A percentile compares a stretch with the other conserved stretches of the same genome.
Evolutionary conservation across 2,797 vertebrate species (phyloP).

Genomic region (Thalassophryne amazonica): DNA sequence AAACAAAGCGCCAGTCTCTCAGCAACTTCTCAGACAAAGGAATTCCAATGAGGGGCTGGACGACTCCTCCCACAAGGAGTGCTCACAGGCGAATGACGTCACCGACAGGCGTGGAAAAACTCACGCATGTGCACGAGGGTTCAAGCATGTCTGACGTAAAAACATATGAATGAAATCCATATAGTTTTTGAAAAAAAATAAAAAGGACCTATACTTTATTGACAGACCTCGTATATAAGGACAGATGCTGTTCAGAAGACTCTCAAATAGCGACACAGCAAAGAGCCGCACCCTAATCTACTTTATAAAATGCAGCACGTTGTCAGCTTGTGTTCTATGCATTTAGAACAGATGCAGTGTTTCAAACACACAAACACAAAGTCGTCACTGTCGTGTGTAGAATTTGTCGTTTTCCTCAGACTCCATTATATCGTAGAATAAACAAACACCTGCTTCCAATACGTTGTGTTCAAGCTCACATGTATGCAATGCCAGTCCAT

Average conservation of each 20-base stretch:
- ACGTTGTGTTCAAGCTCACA: slow-evolving; percentile 3
- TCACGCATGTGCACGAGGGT: too few relatives aligned
- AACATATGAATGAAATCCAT: too few relatives aligned
- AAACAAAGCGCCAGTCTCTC: too few relatives aligned
- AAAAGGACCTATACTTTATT: too few relatives aligned
- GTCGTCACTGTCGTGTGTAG: slow-evolving; percentile 29
- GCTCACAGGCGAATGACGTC: too few relatives aligned
- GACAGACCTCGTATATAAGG: slow-evolving; percentile 58
- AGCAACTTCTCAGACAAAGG: too few relatives aligned
- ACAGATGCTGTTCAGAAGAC: slow-evolving; percentile 43
- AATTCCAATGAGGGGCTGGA: too few relatives aligned
- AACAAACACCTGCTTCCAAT: slow-evolving; percentile 13
- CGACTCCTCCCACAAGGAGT: too few relatives aligned
- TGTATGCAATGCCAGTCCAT: neutral
- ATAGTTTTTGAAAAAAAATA: too few relatives aligned
- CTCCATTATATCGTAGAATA: slow-evolving; percentile 30
- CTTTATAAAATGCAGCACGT: slow-evolving; percentile 50
- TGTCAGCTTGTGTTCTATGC: slow-evolving; percentile 54
- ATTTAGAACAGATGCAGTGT: slow-evolving; percentile 50
- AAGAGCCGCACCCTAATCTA: slow-evolving; percentile 54
- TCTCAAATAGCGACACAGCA: slow-evolving; percentile 49
- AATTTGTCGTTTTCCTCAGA: slow-evolving; percentile 47
- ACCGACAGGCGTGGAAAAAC: too few relatives aligned
- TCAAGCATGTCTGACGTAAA: too few relatives aligned
- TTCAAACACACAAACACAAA: slow-evolving; percentile 43